Conservation (phyloP, 2,888 invertebrate species). For the Tetropium fuscum region DNA sequence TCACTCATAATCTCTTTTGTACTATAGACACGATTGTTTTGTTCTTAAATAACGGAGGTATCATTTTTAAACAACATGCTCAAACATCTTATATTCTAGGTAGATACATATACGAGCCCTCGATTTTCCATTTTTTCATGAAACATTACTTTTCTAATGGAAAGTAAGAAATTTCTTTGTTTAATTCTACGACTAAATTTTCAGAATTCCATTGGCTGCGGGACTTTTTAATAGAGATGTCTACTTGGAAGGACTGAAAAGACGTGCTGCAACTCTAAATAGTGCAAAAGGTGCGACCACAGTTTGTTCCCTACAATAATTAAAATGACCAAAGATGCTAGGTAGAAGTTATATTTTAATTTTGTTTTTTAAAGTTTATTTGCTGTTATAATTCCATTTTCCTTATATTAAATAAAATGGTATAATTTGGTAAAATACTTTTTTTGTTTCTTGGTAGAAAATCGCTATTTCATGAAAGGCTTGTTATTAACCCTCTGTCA, state of each 20-base stretch:
- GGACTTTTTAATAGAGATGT: conserved; percentile 94
- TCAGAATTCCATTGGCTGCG: conserved; percentile 89
- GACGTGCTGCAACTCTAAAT: conserved; percentile 80
- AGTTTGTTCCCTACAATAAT: conserved; percentile 82
- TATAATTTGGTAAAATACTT: conserved; percentile 9
- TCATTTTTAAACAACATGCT: no score
- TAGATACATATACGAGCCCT: no score
- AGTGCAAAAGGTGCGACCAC: conserved; percentile 78
- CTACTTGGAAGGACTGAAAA: conserved; percentile 90
- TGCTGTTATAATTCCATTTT: conserved; percentile 13
- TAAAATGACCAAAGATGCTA: conserved; percentile 28
- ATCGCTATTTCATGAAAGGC: no score
- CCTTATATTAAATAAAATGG: conserved; percentile 9
- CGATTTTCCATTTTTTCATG: no score
- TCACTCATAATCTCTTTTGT: no score
- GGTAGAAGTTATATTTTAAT: conserved; percentile 17
- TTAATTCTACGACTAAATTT: no score
- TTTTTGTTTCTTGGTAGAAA: neutral
- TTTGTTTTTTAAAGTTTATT: conserved; percentile 13
- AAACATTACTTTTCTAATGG: no score
- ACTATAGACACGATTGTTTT: no score
- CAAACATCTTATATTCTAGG: no score
- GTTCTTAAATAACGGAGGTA: no score
- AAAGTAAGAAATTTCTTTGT: no score
- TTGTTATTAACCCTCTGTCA: no score